These are phyloP conservation scores for Tenthredo notha DNA, from an alignment of 2,888 invertebrate genomes.

Conservation along the genomic window DNA sequence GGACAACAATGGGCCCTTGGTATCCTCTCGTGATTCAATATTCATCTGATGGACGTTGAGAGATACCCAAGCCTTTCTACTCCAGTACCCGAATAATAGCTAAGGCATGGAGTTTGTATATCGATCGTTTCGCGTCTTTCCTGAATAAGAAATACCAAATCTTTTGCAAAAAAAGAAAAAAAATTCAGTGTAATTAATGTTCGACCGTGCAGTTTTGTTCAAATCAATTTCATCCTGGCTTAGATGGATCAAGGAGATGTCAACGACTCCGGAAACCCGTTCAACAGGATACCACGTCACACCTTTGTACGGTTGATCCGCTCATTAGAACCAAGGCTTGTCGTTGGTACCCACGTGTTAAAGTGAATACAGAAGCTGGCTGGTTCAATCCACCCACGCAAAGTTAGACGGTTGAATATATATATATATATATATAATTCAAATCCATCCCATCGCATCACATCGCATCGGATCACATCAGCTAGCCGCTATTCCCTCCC, in stretches of 20 bases:
- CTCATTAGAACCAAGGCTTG: conserved; percentile 47
- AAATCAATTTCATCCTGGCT: background rate
- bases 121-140: background rate
- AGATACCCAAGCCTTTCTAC: conserved; percentile 63
- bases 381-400: conserved; percentile 65
- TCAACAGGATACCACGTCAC: conserved; percentile 23
- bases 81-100: conserved; percentile 45
- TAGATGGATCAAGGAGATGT: background rate
- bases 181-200: background rate
- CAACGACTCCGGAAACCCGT: conserved; percentile 36
- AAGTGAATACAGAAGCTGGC: conserved; percentile 64
- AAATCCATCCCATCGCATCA: conserved; percentile 57
- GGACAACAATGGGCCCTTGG: conserved; percentile 67
- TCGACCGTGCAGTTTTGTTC: background rate
- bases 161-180: background rate
- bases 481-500: conserved; percentile 9
- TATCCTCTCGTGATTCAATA: conserved; percentile 66
- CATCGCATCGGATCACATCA: conserved; percentile 7
- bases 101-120: conserved; percentile 57
- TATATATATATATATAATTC: conserved; percentile 59
- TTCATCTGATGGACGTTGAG: conserved; percentile 68
- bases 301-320: conserved; percentile 26
- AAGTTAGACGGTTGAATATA: background rate
- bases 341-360: conserved; percentile 41
- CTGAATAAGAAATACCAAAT: background rate